Percentiles rank a stretch among this genome's conserved stretches.
Conservation (phyloP, 2,113 vertebrate species). For the Peromyscus polionotus region DNA sequence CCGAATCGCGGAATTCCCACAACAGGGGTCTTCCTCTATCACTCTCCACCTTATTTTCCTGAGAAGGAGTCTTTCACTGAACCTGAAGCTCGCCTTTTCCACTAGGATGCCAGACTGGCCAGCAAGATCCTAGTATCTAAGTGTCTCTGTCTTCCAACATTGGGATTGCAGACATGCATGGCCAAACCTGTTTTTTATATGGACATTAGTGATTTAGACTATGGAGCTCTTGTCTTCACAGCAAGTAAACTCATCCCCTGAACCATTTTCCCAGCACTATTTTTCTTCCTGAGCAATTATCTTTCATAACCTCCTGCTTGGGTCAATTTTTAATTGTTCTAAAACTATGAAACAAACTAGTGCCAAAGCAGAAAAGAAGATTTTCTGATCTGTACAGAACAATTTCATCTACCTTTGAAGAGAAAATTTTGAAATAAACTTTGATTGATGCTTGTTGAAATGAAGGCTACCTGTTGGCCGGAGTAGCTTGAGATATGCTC, state of each 20-base stretch:
- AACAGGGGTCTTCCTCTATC: neutral
- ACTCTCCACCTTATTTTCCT: neutral
- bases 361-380: constrained; percentile 20
- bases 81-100: neutral
- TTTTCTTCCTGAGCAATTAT: constrained; percentile 31
- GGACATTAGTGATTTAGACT: neutral
- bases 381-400: neutral
- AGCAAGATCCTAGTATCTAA: neutral
- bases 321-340: constrained; percentile 47
- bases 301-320: neutral
- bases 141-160: neutral
- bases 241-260: neutral
- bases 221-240: neutral
- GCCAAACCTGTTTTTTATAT: neutral
- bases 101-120: neutral
- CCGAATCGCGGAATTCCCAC: too few species aligned
- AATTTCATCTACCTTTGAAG: constrained; percentile 40
- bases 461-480: constrained; percentile 8
- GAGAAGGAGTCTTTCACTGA: neutral
- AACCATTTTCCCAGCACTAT: neutral
- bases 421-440: constrained; percentile 42
- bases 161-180: neutral
- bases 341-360: neutral
- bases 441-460: constrained; percentile 53
- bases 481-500: neutral